Evolutionary conservation across 2,888 invertebrate genomes (phyloP).

Genomic region (Thecophora atra): DNA sequence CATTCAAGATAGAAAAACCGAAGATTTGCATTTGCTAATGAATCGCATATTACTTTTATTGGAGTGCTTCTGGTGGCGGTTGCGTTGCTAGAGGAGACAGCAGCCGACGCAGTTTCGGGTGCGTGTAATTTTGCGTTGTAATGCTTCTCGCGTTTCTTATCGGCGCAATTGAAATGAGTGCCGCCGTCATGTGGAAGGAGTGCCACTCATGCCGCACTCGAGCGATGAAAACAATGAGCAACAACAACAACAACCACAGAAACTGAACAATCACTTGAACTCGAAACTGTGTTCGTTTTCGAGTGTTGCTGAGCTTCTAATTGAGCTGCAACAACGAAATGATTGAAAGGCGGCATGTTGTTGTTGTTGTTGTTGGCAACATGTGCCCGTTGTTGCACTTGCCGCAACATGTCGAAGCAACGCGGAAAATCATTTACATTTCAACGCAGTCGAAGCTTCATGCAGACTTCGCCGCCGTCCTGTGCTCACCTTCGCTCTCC

Average conservation of each 20-base stretch:
- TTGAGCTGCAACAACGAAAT: conserved; percentile 22
- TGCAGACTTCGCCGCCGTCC: neutral
- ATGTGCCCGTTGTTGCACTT: neutral
- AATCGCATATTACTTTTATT: no score
- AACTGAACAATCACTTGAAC: conserved; percentile 9
- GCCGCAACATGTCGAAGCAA: neutral
- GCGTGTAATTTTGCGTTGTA: no score
- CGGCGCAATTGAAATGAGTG: no score
- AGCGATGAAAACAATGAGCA: neutral
- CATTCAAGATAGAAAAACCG: no score
- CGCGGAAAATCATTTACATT: neutral
- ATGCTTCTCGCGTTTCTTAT: no score
- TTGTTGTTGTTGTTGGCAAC: neutral
- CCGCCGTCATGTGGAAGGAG: no score
- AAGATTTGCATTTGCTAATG: no score
- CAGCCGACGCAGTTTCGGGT: no score
- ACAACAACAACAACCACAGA: neutral
- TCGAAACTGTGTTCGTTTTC: conserved; percentile 15
- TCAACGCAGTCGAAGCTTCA: neutral
- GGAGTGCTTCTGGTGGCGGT: no score
- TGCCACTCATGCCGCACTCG: neutral
- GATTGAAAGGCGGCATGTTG: neutral
- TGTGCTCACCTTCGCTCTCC: no score
- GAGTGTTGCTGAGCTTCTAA: conserved; percentile 15
- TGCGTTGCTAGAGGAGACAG: no score